These are phyloP conservation scores for Argyra leucocephala DNA, from an alignment of 2,888 invertebrate genomes.

Conservation along the genomic window DNA sequence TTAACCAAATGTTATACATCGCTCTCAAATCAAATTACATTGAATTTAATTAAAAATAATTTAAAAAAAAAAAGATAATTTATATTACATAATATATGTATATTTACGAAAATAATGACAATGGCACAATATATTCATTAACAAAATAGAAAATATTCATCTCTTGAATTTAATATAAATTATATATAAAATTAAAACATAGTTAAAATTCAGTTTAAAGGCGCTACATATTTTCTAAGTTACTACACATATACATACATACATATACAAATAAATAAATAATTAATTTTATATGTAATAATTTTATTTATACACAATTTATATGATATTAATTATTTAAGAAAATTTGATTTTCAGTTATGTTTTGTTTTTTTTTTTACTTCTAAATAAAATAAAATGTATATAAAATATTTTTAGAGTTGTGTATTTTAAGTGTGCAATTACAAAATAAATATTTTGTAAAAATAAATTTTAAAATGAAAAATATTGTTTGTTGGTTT, in stretches of 20 bases:
- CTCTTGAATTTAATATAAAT: too few relatives aligned
- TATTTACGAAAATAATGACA: neutral
- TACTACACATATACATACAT: neutral
- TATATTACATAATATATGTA: too few relatives aligned
- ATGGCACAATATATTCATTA: neutral
- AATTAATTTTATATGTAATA: neutral
- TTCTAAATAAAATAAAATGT: neutral
- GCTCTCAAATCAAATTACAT: neutral
- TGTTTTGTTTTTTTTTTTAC: neutral
- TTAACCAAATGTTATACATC: neutral
- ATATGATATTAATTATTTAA: too few relatives aligned
- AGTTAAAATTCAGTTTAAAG: neutral
- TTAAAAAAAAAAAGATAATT: too few relatives aligned
- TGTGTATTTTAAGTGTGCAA: slow-evolving; percentile 3
- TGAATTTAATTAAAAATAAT: too few relatives aligned
- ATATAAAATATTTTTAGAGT: neutral
- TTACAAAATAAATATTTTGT: neutral
- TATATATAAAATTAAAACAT: neutral
- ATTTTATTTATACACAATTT: neutral
- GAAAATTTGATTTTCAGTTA: too few relatives aligned
- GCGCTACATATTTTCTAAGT: neutral
- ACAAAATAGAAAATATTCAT: neutral
- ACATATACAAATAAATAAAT: neutral
- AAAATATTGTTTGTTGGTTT: neutral
- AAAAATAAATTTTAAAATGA: neutral